Base-by-base conservation (phyloP, 2,888 invertebrate genomes). In the Protonemura montana region DNA sequence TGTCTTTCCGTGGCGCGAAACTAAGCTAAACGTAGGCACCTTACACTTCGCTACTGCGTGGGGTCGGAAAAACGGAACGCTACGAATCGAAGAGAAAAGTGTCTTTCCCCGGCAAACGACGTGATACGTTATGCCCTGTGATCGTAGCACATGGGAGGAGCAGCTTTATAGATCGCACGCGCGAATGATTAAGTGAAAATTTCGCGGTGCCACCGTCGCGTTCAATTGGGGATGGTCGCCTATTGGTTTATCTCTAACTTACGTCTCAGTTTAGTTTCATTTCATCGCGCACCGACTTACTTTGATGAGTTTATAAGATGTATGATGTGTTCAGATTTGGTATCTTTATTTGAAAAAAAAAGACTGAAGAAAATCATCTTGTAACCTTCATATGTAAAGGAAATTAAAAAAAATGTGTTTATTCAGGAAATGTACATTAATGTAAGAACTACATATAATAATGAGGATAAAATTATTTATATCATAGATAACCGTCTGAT, bases 71-170 rank as follows among this genome's bases (percentile, higher is more conserved):
- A n/a, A 59, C 21, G 59, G 59, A 1, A 10, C 16, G 16, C 21
- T 59, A 59, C 35, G 59, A 59, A 59, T 59, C 59, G 59, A 59
- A 59, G 59, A 59, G 59, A 59, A 59, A 59, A 59, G 59, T 59
- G 59, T 59, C 59, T 59, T 59, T 59, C 21, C 21, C 59, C 21
- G 59, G 59, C 59, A 59, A 59, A 59, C 59, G 59, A 59, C 21
- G 59, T 59, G 59, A 59, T 59, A 59, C 13, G 59, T 59, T 59
- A 59, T 59, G 59, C 59, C 6, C 59, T 59, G 59, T 59, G 59
- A 59, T 59, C 59, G 59, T 59, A 59, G 21, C 59, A 59, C 21
- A 59, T 59, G 59, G 59, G 59, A 59, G 59, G 59, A 59, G 59
- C 59, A 59, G 59, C 16, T 10, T 59, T 59, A 59, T 59, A 59